Evolutionary conservation across 2,888 invertebrate genomes (phyloP), one percentile per base, ranked within the genome.

Genomic region (Pollenia amentaria): DNA sequence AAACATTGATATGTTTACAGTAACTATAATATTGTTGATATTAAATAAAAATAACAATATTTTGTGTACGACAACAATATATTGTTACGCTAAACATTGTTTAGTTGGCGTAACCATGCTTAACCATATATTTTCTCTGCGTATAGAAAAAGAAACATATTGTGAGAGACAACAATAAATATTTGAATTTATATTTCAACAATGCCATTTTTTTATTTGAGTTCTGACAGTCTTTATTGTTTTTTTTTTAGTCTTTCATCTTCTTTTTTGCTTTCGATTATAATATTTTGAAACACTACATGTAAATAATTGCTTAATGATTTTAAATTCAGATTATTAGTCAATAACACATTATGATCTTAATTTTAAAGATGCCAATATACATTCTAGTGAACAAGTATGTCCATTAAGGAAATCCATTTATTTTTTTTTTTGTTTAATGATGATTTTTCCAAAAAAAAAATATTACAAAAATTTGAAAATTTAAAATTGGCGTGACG

Each of bases 301-400:
- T 29, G 16, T 16, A 53, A 16, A 64, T 53, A 67, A 67, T 69
- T 70, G 67, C 51, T 42, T 53, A 51, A 70, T 29, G 29, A 18
- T 40, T 53, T 70, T 18, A 53, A 69, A 70, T 40, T 53, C 42
- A 40, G 51, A 53, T 53, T 70, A 53, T 70, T 70, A 53, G 69
- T 53, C 51, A 70, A 70, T 53, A 53, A 53, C 69, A 70, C 53
- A 53, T 70, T 40, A 70, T 70, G 53, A 53, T 70, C 53, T 18
- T 40, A 51, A 40, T 70, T 70, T 70, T 53, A 70, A 18, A 70
- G 42, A 53, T 70, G 53, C 53, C 69, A 70, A 53, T 16, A 53
- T 70, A 53, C 8, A 14, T 40, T 42, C 38, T 8, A 46, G 38
- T 48, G 3, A 48, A 9, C n/a, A 29, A n/a, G 38, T 14, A n/a